Conservation (phyloP, 2,888 invertebrate species). For the Venustoraphidia nigricollis region DNA sequence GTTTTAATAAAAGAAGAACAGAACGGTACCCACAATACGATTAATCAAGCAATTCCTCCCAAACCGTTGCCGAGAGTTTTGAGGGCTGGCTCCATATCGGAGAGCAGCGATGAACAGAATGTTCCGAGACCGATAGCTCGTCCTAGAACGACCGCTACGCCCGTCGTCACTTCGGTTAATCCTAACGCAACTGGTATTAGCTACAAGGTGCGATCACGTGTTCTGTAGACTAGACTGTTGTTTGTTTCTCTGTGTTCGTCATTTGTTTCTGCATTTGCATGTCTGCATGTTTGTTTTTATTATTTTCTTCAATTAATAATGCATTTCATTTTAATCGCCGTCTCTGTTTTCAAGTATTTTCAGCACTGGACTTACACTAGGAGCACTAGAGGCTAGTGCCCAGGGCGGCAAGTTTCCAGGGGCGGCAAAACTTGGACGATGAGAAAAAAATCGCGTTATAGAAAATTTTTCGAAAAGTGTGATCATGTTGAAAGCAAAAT, state of each 20-base stretch:
- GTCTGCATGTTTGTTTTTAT: neutral
- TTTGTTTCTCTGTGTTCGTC: constrained; percentile 10
- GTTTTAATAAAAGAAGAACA: neutral
- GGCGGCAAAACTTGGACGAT: too few relatives aligned
- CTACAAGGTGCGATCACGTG: constrained; percentile 50
- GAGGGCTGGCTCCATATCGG: constrained; percentile 54
- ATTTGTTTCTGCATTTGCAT: constrained; percentile 7
- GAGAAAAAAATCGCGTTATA: too few relatives aligned
- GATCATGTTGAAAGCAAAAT: too few relatives aligned
- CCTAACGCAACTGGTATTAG: constrained; percentile 36
- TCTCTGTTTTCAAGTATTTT: too few relatives aligned
- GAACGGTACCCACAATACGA: constrained; percentile 15
- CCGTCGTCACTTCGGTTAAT: constrained; percentile 42
- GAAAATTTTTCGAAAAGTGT: too few relatives aligned
- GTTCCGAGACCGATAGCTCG: constrained; percentile 44
- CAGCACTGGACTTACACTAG: too few relatives aligned
- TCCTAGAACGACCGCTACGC: constrained; percentile 50
- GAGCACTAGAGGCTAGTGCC: too few relatives aligned
- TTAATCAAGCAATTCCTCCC: constrained; percentile 40
- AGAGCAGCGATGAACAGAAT: constrained; percentile 36
- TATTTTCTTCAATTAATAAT: too few relatives aligned
- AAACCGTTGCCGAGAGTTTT: constrained; percentile 70
- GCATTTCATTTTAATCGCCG: too few relatives aligned
- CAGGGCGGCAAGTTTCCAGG: too few relatives aligned
- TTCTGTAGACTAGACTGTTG: constrained; percentile 6